phyloP scores from a whole-genome alignment of 2,888 invertebrate genomes.

The Cartodere bifasciata region DNA sequence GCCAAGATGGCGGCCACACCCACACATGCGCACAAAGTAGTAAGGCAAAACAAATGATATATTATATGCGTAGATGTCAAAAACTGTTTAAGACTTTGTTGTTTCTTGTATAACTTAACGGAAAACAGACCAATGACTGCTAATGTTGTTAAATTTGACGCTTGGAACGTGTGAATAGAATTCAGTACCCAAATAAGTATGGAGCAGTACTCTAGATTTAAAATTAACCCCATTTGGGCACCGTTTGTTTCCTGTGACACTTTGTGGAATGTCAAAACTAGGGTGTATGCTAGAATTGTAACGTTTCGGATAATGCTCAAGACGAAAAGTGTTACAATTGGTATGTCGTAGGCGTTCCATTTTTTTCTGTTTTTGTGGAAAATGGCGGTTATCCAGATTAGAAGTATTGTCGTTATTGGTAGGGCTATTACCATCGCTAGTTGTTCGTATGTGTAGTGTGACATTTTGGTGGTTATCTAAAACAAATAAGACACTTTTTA shows the following conservation, averaged over 20 bases:
- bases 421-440: conserved; percentile 35
- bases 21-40: conserved; percentile 39
- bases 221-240: conserved; percentile 20
- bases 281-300: conserved; percentile 31
- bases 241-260: no score
- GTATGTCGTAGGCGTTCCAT: conserved; percentile 41
- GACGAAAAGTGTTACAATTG: conserved; percentile 35
- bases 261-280: no score
- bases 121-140: conserved; percentile 37
- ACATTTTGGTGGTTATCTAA: conserved; percentile 19
- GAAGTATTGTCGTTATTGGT: conserved; percentile 35
- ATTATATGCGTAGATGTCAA: conserved; percentile 34
- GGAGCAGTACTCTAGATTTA: conserved; percentile 33
- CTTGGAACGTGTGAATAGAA: conserved; percentile 40
- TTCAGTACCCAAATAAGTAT: conserved; percentile 38
- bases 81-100: conserved; percentile 29
- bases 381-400: conserved; percentile 38
- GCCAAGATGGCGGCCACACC: conserved; percentile 42
- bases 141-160: conserved; percentile 38
- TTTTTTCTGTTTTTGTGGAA: conserved; percentile 38
- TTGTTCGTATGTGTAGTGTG: conserved; percentile 29
- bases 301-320: conserved; percentile 34
- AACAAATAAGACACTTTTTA: conserved; percentile 6
- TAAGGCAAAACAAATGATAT: conserved; percentile 40
- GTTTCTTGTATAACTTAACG: conserved; percentile 28